Percentiles rank a stretch among this genome's conserved stretches.
phyloP scores from a whole-genome alignment of 2,113 vertebrate genomes.

The Dipodomys spectabilis region DNA sequence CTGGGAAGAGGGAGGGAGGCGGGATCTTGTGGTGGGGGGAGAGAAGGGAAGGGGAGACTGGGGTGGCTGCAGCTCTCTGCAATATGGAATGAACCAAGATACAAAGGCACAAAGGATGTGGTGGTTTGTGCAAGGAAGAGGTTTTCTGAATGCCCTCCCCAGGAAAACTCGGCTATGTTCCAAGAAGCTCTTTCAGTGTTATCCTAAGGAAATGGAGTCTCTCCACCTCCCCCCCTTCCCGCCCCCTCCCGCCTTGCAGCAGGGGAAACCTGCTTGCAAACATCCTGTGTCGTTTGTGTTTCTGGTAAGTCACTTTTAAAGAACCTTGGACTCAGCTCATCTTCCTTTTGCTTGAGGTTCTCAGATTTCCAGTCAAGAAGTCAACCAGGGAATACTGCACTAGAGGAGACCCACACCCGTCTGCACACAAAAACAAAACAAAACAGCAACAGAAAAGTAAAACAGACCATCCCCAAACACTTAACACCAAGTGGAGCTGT shows the following conservation, averaged over 20 bases:
- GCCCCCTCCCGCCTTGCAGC: too few species aligned
- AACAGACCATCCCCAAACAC: neutral
- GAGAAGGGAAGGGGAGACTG: rapidly evolving
- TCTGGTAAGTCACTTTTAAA: neutral
- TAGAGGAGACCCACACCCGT: neutral
- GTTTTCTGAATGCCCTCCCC: neutral
- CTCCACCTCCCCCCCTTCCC: too few species aligned
- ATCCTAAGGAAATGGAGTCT: neutral
- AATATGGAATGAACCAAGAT: too few species aligned
- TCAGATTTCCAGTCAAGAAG: neutral
- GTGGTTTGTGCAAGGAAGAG: neutral
- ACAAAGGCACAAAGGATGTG: rapidly evolving
- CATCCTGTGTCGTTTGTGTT: neutral
- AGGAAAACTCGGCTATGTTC: rapidly evolving
- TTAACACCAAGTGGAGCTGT: rapidly evolving
- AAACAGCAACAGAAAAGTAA: neutral
- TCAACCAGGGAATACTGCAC: too few species aligned
- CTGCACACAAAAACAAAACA: neutral
- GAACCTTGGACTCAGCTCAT: neutral
- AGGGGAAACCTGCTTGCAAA: neutral
- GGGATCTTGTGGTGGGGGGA: too few species aligned
- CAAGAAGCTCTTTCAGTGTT: too few species aligned
- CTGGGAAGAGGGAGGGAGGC: too few species aligned
- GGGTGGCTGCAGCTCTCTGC: too few species aligned
- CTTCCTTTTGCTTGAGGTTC: neutral